These are phyloP conservation scores for Prorops nasuta DNA, from an alignment of 1,140 invertebrate species.

Conservation along the genomic window DNA sequence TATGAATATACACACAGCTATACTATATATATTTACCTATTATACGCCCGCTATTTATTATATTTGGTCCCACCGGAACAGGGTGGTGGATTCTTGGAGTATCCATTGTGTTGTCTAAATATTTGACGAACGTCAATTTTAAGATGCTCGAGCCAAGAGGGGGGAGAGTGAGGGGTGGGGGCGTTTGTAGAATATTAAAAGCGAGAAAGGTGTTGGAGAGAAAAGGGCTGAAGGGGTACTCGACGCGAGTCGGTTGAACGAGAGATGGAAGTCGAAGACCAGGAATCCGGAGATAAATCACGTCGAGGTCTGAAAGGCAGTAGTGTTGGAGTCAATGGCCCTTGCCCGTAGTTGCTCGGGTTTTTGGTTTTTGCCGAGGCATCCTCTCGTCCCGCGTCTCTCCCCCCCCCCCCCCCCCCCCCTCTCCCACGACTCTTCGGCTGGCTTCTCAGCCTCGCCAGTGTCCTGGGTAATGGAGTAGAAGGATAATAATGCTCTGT, in stretches of 20 bases:
- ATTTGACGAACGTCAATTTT: too few relatives aligned
- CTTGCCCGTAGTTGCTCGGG: conserved; percentile 38
- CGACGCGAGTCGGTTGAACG: conserved; percentile 16
- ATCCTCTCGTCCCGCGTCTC: conserved; percentile 11
- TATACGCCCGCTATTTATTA: too few relatives aligned
- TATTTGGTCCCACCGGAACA: too few relatives aligned
- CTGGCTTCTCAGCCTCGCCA: conserved; percentile 28
- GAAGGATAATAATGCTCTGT: conserved; percentile 45
- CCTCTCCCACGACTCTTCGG: neutral
- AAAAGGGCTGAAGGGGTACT: conserved; percentile 5
- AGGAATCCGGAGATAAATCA: conserved; percentile 34
- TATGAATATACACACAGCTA: too few relatives aligned
- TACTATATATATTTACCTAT: too few relatives aligned
- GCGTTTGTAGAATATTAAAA: too few relatives aligned
- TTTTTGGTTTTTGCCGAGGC: conserved; percentile 38
- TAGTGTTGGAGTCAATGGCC: conserved; percentile 41
- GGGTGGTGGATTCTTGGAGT: too few relatives aligned
- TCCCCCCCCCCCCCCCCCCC: conserved; percentile 9
- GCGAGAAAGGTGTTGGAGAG: too few relatives aligned
- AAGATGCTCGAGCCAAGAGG: too few relatives aligned
- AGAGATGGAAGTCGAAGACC: conserved; percentile 29
- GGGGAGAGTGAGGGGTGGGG: too few relatives aligned
- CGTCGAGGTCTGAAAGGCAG: conserved; percentile 31
- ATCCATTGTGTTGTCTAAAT: too few relatives aligned
- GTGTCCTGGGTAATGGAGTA: conserved; percentile 41